Evolutionary conservation across 1,140 invertebrate genomes (phyloP), one percentile per base, ranked within the genome.

Genomic region (Metopolophium dirhodum): DNA sequence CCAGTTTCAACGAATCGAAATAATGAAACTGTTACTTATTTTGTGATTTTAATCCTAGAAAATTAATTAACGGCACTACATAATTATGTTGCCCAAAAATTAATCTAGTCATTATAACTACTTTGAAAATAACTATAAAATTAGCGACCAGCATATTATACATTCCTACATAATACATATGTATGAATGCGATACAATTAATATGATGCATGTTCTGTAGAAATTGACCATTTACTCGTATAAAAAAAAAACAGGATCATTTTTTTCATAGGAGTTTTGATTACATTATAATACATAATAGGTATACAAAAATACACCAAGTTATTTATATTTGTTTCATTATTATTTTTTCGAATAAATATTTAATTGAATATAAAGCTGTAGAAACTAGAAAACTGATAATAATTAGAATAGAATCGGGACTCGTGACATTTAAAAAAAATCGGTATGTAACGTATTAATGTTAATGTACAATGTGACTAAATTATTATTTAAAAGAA

Each of bases 61-160:
- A 89, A 89, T 89, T 37, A 89, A 89, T 89, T 89, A 89, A 54
- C 22, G 22, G 83, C 14, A 54, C 7, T 18, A 35, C 14, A 23
- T 89, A 37, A 54, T 54, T 89, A 89, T 89, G 54, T 30, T 26
- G 49, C 20, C 20, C 86, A 88, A 49, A n/a, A 49, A 47, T 30
- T 87, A 87, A 87, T 87, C 41, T 87, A 87, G 30, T 49, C 41
- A 47, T 77, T 49, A 30, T 35, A 88, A 45, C n/a, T 88, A 51
- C 86, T 35, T 88, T 47, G 26, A 88, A 49, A 88, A 88, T 49
- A 88, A 51, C 86, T 6, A n/a, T 45, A 41, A 37, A 37, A 83
- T 37, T 18, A 54, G 51, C 22, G 51, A 54, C 22, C 7, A 22
- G 51, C 51, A 54, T 54, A 54, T 22, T 47, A 47, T 51, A 18